Conservation (phyloP, 1,140 invertebrate genomes). For the Leptestheria dahalacensis region DNA sequence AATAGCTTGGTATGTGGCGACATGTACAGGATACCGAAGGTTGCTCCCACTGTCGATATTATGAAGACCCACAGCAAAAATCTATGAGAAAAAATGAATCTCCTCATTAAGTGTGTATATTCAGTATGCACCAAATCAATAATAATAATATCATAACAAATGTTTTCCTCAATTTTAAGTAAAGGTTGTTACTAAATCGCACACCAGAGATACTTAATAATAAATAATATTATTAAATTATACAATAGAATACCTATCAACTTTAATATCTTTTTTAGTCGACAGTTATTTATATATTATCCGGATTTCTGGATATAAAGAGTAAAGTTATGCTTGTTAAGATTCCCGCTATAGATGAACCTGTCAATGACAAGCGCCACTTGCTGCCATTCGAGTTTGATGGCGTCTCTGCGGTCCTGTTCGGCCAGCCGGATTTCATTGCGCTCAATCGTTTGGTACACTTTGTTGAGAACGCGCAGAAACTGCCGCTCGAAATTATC, state of each 20-base stretch:
- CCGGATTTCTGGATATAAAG: too few species aligned
- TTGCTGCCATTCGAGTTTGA: conserved; percentile 42
- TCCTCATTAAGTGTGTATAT: too few species aligned
- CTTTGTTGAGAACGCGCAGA: conserved; percentile 33
- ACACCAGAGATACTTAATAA: background rate
- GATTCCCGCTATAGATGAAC: conserved; percentile 3
- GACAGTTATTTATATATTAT: too few species aligned
- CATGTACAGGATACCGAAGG: conserved; percentile 32
- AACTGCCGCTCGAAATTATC: conserved; percentile 35
- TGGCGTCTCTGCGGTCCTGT: conserved; percentile 37
- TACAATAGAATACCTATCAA: background rate
- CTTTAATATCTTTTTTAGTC: background rate
- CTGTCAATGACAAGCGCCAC: conserved; percentile 40
- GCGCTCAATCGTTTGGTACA: conserved; percentile 38
- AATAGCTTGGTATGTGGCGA: conserved; percentile 30
- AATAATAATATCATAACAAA: too few species aligned
- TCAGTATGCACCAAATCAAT: too few species aligned
- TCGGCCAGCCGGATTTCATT: conserved; percentile 39
- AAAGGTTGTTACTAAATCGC: background rate
- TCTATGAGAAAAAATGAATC: too few species aligned
- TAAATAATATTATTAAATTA: conserved; percentile 9
- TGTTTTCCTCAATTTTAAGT: background rate
- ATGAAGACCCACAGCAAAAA: conserved; percentile 28
- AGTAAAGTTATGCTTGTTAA: background rate
- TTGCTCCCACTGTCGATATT: conserved; percentile 27